These are phyloP conservation scores for Cremastinae sp. DNA, from an alignment of 2,888 invertebrate species.

Conservation along the genomic window DNA sequence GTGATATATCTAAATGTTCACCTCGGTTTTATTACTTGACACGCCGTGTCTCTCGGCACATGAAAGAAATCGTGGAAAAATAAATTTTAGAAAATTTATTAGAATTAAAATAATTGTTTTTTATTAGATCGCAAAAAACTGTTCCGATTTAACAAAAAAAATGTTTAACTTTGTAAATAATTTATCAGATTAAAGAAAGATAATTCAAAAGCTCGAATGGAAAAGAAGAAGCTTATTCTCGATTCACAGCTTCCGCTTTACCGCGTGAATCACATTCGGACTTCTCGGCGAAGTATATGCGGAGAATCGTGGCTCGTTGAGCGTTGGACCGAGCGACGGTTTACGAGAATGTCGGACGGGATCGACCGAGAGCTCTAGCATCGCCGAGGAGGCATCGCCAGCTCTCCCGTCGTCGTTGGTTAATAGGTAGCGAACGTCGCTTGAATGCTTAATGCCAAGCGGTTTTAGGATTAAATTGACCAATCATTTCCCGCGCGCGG, in stretches of 20 bases:
- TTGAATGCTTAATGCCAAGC: constrained; percentile 79
- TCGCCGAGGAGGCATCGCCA: not conserved
- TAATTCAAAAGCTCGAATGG: not conserved
- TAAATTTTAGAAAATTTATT: too few species aligned
- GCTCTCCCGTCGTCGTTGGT: constrained; percentile 57
- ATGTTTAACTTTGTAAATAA: too few species aligned
- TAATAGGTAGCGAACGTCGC: constrained; percentile 79
- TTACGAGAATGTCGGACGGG: not conserved
- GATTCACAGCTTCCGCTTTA: too few species aligned
- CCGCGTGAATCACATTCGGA: too few species aligned
- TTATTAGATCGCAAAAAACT: too few species aligned
- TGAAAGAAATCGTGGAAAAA: not conserved
- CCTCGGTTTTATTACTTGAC: constrained; percentile 80
- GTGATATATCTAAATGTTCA: constrained; percentile 79
- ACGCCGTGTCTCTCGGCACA: constrained; percentile 55
- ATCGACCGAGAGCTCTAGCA: not conserved
- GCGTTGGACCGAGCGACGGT: not conserved
- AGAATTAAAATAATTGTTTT: too few species aligned
- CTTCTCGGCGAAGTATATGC: too few species aligned
- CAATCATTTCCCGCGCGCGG: constrained; percentile 80
- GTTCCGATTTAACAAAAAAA: too few species aligned
- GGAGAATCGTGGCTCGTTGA: too few species aligned
- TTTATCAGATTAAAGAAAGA: not conserved
- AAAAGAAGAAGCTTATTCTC: not conserved
- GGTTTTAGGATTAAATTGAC: constrained; percentile 80